A percentile compares a stretch with the other conserved stretches of the same genome.
These are phyloP conservation scores for Platerodrilus igneus DNA, from an alignment of 2,888 invertebrate species.

Conservation along the genomic window DNA sequence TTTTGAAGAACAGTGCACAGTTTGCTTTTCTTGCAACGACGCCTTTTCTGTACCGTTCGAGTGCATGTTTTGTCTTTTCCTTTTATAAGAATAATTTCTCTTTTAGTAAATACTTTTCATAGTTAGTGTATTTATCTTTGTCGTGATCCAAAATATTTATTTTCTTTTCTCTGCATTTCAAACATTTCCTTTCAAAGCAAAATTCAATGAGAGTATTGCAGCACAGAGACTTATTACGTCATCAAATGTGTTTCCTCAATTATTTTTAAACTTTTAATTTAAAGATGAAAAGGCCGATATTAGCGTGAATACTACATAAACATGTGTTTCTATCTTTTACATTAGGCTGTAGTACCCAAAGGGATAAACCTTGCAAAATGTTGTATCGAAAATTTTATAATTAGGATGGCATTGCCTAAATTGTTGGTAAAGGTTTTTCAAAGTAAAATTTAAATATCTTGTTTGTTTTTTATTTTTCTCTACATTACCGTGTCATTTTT, in stretches of 20 bases:
- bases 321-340: constrained; percentile 2
- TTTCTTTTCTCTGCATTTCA: neutral
- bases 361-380: too few species aligned
- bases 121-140: neutral
- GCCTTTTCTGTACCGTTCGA: neutral
- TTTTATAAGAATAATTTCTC: neutral
- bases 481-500: too few species aligned
- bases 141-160: neutral
- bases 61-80: neutral
- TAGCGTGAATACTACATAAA: neutral
- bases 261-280: constrained; percentile 2
- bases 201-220: too few species aligned
- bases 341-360: too few species aligned
- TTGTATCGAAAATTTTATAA: too few species aligned
- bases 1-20: neutral
- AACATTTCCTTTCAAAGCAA: neutral
- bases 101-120: neutral
- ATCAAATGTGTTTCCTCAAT: neutral
- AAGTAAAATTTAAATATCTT: too few species aligned
- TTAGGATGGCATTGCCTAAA: too few species aligned
- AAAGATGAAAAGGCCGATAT: constrained; percentile 1
- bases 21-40: neutral
- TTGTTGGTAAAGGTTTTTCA: too few species aligned
- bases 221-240: too few species aligned
- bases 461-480: too few species aligned